A percentile compares a stretch with the other conserved stretches of the same genome.
Conservation (phyloP, 2,797 vertebrate genomes). For the Cyprinella venusta region DNA sequence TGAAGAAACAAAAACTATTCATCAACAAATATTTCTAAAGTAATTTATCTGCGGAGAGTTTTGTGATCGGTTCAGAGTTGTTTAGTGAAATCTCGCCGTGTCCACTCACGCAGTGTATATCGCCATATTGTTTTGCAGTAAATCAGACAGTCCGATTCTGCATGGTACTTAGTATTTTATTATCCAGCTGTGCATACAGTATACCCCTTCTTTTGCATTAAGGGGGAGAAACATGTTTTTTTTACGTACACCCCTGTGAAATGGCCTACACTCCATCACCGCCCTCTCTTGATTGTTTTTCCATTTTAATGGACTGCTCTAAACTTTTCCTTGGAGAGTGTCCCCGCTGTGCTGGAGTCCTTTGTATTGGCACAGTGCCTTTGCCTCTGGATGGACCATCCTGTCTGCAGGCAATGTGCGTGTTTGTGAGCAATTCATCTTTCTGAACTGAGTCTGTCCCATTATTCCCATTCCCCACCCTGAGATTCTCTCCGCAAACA, state of each 20-base stretch:
- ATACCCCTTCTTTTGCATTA: constrained; percentile 36
- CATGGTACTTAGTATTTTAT: constrained; percentile 34
- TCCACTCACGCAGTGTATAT: constrained; percentile 8
- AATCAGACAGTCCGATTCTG: constrained; percentile 30
- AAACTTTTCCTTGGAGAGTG: constrained; percentile 51
- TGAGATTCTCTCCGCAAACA: not conserved
- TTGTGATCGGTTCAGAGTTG: constrained; percentile 1
- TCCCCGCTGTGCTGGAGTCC: constrained; percentile 25
- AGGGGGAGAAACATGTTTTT: constrained; percentile 23
- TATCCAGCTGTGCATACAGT: constrained; percentile 5
- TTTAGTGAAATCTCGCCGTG: constrained; percentile 6
- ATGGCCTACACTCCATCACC: constrained; percentile 46
- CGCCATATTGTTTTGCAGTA: constrained; percentile 18
- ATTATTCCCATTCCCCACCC: constrained; percentile 5
- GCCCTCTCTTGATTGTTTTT: constrained; percentile 51
- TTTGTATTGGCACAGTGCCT: constrained; percentile 10
- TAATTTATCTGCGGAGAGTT: not conserved
- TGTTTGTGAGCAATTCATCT: constrained; percentile 38
- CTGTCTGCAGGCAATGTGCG: constrained; percentile 11
- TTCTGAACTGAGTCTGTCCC: constrained; percentile 32
- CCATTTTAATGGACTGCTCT: constrained; percentile 54
- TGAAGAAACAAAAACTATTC: not conserved
- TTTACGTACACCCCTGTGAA: constrained; percentile 19
- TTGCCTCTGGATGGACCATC: constrained; percentile 21
- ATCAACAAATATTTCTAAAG: not conserved